Base-by-base conservation (phyloP, 2,797 vertebrate genomes). In the Acanthopagrus latus region DNA sequence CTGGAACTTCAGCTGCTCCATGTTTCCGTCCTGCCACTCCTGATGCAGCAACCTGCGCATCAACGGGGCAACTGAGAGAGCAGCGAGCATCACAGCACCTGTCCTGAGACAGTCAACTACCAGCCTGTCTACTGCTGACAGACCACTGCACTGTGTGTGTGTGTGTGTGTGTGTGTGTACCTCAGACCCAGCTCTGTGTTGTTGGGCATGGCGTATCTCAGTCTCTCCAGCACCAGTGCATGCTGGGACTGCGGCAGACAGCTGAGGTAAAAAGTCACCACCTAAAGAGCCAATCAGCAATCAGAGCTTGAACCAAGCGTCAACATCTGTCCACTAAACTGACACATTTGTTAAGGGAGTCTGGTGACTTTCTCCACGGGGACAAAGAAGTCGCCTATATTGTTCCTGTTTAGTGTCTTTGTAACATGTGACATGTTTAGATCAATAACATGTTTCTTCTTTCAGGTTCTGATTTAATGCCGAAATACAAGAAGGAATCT, bases 1-100 rank as follows among this genome's bases (percentile, higher is more conserved):
- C 96, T 99, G 97, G 67, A 98, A 96, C 94, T 96, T 97, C 92
- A 99, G 92, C 86, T 97, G 97, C 64, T 99, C 96, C 71, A 95
- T 73, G 93, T 96, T 98, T 81, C 96, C 97, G 13, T 98, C 97
- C 86, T 94, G 94, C 96, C 95, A 97, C 92, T 98, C 97, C 81
- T 92, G 96, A 74, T 96, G 95, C 90, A 99, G 95, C 89, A 98
- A 94, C 95, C 98, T 99, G 95, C 63, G 93, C 92, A 91, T 89
- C 77, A 92, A 89, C 78, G 95, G 25, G 43, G 51, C 52, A n/a
- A 88, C 86, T 62, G 6, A 77, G 11, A 14, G 21, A 51, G 48
- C 18, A 46, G 20, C 55, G 25, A 7, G 13, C n/a, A 52, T 10
- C 14, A 50, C 41, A 6, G 2, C 33, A 6, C 16, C 29, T 8